Base-by-base conservation (phyloP, 2,888 invertebrate species). In the Mythimna vitellina region DNA sequence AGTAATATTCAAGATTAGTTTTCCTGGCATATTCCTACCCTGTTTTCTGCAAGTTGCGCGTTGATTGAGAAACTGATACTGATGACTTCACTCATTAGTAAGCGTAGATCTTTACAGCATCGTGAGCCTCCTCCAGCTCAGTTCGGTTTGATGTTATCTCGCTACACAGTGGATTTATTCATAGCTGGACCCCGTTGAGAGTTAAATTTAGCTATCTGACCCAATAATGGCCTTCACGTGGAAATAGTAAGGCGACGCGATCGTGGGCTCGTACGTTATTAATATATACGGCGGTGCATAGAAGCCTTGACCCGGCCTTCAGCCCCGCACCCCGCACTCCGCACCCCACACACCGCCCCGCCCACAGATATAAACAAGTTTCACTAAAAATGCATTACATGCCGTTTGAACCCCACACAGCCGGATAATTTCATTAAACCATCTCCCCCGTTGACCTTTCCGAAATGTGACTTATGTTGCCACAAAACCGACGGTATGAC, bases 221-320 rank as follows among this genome's bases (percentile, higher is more conserved):
- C 82, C 70, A 79, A 81, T 87, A 84, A 78, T 83, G 84, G 80
- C 88, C 86, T 87, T 89, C 81, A 85, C 69, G 79, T 87, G 83
- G 87, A 89, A 89, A 91, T 90, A 89, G 80, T 86, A 81, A 82
- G 82, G 86, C 85, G 89, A 82, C 85, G 80, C 84, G 85, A 89
- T 90, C 84, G 89, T 83, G 83, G 81, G 84, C 83, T 84, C 83
- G 87, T 86, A 86, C 78, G 86, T 85, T 89, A 89, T 88, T 88
- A 89, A 88, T 90, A 89, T 83, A 86, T 66, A 73, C 83, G 80
- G 73, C 85, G 87, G 87, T 92, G 93, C 91, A 92, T 87, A 86
- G 82, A 72, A 83, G 86, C 95, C 95, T 93, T 95, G 95, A 92
- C 95, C 94, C 70, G 89, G 85, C 94, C 94, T 93, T 93, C 91